phyloP scores from a whole-genome alignment of 2,888 invertebrate genomes.

The Dichetophora obliterata region DNA sequence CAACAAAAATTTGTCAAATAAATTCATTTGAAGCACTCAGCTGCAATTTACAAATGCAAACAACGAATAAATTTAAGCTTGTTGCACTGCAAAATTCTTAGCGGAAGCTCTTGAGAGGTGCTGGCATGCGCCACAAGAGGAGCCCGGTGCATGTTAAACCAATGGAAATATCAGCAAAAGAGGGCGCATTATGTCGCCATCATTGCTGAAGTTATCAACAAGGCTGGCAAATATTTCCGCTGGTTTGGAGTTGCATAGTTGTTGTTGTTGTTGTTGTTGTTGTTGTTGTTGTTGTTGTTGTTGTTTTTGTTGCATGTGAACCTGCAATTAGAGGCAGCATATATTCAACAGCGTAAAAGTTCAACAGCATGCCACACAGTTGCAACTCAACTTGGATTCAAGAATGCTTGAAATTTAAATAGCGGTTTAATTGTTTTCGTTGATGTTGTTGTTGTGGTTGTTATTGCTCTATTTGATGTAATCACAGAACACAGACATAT shows the following conservation, averaged over 20 bases:
- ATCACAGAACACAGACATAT: not conserved
- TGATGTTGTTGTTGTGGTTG: not conserved
- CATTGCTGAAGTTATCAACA: not conserved
- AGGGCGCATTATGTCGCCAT: conserved; percentile 5
- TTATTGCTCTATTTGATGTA: not conserved
- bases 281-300: not conserved
- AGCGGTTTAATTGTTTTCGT: conserved; percentile 38
- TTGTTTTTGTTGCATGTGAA: conserved; percentile 22
- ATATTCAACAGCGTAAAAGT: not conserved
- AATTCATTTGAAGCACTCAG: conserved; percentile 43
- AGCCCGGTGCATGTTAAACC: not conserved
- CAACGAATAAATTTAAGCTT: conserved; percentile 44
- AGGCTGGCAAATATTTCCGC: conserved; percentile 18
- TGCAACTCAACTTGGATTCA: conserved; percentile 25
- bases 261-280: not conserved
- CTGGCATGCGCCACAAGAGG: not conserved
- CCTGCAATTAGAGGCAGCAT: conserved; percentile 14
- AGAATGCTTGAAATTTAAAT: conserved; percentile 44
- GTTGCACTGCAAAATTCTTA: not conserved
- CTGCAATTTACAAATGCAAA: conserved; percentile 46
- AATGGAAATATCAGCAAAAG: not conserved
- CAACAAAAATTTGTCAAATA: conserved; percentile 37
- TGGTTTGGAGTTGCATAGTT: not conserved
- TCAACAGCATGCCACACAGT: not conserved
- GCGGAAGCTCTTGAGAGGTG: not conserved